These are phyloP conservation scores for Chaenodraco wilsoni DNA, from an alignment of 2,797 vertebrate species.

Conservation along the genomic window DNA sequence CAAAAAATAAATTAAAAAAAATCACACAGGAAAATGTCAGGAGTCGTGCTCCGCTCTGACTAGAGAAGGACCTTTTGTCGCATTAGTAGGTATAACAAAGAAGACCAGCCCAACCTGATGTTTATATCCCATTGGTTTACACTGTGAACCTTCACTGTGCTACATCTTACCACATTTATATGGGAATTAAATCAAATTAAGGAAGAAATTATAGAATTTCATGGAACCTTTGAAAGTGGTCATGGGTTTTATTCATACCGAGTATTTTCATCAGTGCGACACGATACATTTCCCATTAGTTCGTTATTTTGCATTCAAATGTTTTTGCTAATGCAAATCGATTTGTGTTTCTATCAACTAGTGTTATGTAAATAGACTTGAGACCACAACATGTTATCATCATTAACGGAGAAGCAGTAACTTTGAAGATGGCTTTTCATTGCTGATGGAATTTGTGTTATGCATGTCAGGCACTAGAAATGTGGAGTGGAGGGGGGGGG, in stretches of 20 bases:
- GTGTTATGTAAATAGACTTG: constrained; percentile 47
- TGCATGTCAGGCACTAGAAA: constrained; percentile 5
- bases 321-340: constrained; percentile 45
- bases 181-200: constrained; percentile 10
- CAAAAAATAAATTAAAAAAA: no score
- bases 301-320: constrained; percentile 38
- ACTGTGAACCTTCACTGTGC: constrained; percentile 9
- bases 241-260: background rate
- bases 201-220: constrained; percentile 10
- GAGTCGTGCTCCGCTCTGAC: no score
- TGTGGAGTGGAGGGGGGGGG: background rate
- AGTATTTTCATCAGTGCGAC: background rate
- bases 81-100: background rate
- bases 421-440: constrained; percentile 30
- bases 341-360: constrained; percentile 43
- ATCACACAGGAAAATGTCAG: no score
- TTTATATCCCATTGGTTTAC: constrained; percentile 2
- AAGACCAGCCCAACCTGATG: background rate
- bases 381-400: constrained; percentile 45
- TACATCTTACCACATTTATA: constrained; percentile 9
- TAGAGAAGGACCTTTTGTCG: background rate
- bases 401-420: constrained; percentile 44
- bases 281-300: constrained; percentile 38
- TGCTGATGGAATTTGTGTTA: constrained; percentile 26
- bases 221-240: constrained; percentile 1